Evolutionary conservation across 1,140 invertebrate genomes (phyloP), one percentile per base, ranked within the genome.

Genomic region (Drosophila auraria): DNA sequence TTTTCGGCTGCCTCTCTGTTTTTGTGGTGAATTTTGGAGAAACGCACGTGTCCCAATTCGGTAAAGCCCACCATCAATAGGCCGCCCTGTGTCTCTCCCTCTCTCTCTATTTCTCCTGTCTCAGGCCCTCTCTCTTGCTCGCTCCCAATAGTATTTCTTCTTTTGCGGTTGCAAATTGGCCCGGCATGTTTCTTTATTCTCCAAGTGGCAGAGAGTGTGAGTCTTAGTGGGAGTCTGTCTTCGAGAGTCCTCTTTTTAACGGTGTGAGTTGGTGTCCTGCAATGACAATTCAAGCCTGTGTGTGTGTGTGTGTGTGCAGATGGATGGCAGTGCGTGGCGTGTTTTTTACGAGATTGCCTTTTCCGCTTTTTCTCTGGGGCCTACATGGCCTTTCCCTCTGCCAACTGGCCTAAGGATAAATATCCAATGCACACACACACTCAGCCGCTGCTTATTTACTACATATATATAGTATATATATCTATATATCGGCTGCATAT

Each of bases 11-110:
- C 47, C 50, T 87, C 78, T 87, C 86, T 87, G 83, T 87, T 87
- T 89, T 87, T 87, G 84, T 87, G 84, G 84, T 87, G 84, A 87
- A 70, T 90, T 83, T 74, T 66, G 59, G 75, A 25, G 54, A 63
- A 61, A 79, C 78, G 87, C 84, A 87, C 84, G 84, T 87, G 84
- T 89, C 72, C 84, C 86, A 84, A 51, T 87, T 87, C 73, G 69
- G 71, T 66, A 74, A 70, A 69, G 78, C 64, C 59, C 73, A 65
- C 69, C 45, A 61, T 45, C 54, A 57, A 57, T 40, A 57, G 23
- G 17, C 56, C 40, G 27, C 9, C 23, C 25, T 49, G 14, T 15
- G 14, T 3, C n/a, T 11, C 15, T 25, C 14, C 27, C 15, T 59
- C 49, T 33, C 44, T 53, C 44, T 8, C 45, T 7, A 45, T 23